Base-by-base conservation (phyloP, 1,140 invertebrate species). In the Mylabris phalerata region DNA sequence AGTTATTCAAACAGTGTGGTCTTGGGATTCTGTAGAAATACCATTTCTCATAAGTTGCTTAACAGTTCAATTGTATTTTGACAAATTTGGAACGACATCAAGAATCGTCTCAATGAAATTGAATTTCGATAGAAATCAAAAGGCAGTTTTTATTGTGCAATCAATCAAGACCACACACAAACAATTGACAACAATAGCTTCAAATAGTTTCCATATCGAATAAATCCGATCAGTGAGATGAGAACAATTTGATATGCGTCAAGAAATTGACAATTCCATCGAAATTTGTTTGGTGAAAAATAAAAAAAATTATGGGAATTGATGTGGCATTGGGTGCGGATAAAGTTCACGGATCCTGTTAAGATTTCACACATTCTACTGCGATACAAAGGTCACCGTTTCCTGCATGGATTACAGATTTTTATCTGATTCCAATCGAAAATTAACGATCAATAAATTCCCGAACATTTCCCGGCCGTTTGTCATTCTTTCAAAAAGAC, bases 321-420 rank as follows among this genome's bases (percentile, higher is more conserved):
- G 60, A 61, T 19, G 27, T 70, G 9, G 67, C 69, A 45, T 51
- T 71, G 9, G 64, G 66, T 48, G 51, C 69, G 41, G 65, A 70
- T 52, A 48, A 68, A 2, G 45, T 71, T 11, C 60, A 62, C 60
- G 63, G 46, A 41, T 69, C 19, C 25, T 64, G 6, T 25, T 68
- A 26, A 50, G 59, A 11, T 60, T 70, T 48, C 64, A 62, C 7
- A 65, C 58, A 41, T 65, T 63, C 48, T 71, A 59, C 49, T 49
- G 63, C 7, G 4, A 7, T 66, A 67, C 55, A 61, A 65, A 59
- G 65, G 65, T 43, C 60, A 63, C 13, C 58, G 65, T 9, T 63
- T 60, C 39, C 57, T 67, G 39, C 66, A 65, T 32, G 63, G 59
- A 25, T 39, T 45, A 27, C 58, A 59, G 7, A 45, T 60, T 9